These are phyloP conservation scores for Sisor rabdophorus DNA, from an alignment of 2,113 vertebrate species.

Conservation along the genomic window DNA sequence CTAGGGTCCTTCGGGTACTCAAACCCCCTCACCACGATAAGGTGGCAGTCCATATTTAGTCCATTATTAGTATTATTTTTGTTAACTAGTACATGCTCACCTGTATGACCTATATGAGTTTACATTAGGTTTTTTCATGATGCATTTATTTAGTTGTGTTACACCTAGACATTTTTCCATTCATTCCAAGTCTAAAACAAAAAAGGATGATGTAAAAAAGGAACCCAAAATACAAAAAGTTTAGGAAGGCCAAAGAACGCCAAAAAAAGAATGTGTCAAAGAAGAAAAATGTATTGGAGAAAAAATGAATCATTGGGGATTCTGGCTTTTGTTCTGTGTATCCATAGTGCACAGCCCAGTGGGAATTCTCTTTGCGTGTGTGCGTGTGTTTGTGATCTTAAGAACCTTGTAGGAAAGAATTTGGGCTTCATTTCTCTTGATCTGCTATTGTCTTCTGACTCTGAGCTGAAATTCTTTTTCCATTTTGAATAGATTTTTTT, in stretches of 20 bases:
- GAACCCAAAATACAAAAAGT: slow-evolving; percentile 1
- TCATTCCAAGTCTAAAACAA: slow-evolving; percentile 15
- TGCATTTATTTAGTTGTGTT: slow-evolving; percentile 23
- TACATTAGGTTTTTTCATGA: slow-evolving; percentile 24
- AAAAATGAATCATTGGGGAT: slow-evolving; percentile 12
- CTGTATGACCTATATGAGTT: not conserved
- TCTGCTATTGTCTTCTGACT: not conserved
- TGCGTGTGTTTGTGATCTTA: not conserved
- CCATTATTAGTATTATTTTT: not conserved
- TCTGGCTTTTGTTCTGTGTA: slow-evolving; percentile 26
- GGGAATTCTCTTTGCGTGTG: slow-evolving; percentile 2
- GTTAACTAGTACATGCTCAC: not conserved
- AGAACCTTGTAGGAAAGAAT: slow-evolving; percentile 18
- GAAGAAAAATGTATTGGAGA: not conserved
- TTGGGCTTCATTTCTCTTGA: not conserved
- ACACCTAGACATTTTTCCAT: slow-evolving; percentile 19
- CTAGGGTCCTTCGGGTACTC: no score
- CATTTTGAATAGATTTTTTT: not conserved
- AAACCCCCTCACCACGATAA: no score
- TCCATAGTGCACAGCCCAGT: slow-evolving; percentile 8
- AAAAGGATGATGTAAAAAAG: not conserved
- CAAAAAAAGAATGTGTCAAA: not conserved
- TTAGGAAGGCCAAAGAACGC: not conserved
- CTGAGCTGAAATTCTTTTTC: not conserved
- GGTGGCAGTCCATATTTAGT: no score